Evolutionary conservation across 2,797 vertebrate species (phyloP).

Genomic region (Lepidocolaptes lacrymiger): DNA sequence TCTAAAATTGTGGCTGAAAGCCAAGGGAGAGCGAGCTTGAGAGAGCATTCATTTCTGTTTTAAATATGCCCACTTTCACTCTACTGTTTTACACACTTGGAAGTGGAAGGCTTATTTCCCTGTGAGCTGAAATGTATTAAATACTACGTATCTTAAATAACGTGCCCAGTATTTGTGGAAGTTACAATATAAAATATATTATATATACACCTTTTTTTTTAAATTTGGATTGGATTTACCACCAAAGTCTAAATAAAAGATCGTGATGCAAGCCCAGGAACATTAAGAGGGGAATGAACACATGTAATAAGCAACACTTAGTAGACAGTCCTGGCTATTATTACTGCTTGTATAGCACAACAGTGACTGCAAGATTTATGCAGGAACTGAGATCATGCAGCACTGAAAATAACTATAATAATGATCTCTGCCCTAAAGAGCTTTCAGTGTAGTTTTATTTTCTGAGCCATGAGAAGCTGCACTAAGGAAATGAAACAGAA

Average conservation of each 20-base stretch:
- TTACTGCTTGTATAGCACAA: neutral
- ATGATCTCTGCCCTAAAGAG: constrained; percentile 2
- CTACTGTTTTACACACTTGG: neutral
- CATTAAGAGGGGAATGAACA: constrained; percentile 11
- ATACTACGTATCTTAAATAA: neutral
- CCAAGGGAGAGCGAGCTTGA: constrained; percentile 52
- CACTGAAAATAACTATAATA: constrained; percentile 32
- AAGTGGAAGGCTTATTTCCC: constrained; percentile 36
- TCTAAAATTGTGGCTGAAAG: constrained; percentile 52
- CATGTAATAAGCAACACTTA: neutral
- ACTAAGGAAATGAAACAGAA: constrained; percentile 52
- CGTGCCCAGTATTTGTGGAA: neutral
- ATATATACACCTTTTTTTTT: neutral
- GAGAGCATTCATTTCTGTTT: constrained; percentile 48
- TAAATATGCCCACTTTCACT: constrained; percentile 63
- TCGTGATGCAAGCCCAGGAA: neutral
- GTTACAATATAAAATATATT: neutral
- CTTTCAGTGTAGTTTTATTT: constrained; percentile 37
- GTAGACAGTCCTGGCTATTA: constrained; percentile 6
- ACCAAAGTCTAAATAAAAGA: neutral
- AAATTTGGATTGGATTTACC: neutral
- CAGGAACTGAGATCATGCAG: constrained; percentile 49
- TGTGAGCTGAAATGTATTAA: constrained; percentile 33
- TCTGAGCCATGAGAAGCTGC: neutral
- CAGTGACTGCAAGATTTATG: constrained; percentile 14